Conservation (phyloP, 2,797 vertebrate species). For the Champsocephalus esox region DNA sequence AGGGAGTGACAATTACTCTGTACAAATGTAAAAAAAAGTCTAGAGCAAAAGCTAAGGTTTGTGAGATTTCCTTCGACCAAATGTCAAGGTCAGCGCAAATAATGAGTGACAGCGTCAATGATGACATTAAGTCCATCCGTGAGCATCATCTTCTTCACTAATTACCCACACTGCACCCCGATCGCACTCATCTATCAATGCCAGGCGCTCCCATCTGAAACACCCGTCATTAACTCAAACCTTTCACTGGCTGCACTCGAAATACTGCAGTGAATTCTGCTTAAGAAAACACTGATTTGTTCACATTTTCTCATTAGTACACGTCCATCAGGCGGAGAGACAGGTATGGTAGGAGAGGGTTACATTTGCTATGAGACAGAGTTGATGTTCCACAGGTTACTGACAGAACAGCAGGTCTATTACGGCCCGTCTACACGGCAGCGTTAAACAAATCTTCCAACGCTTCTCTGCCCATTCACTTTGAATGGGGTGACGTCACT, state of each 20-base stretch:
- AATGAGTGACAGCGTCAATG: conserved; percentile 56
- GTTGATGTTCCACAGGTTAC: conserved; percentile 58
- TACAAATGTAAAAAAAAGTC: conserved; percentile 1
- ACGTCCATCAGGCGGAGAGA: conserved; percentile 29
- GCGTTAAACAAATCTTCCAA: too few species aligned
- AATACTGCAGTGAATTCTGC: conserved; percentile 19
- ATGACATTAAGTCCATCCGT: conserved; percentile 58
- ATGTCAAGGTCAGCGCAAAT: conserved; percentile 68
- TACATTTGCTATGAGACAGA: conserved; percentile 18
- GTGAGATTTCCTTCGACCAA: conserved; percentile 27
- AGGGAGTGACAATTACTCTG: conserved; percentile 18
- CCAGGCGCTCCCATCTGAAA: conserved; percentile 57
- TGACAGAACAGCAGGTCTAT: conserved; percentile 55
- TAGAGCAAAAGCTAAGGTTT: conserved; percentile 7
- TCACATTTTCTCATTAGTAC: conserved; percentile 34
- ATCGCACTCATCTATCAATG: conserved; percentile 76
- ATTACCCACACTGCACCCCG: conserved; percentile 67
- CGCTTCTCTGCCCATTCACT: too few species aligned
- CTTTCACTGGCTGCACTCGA: conserved; percentile 29
- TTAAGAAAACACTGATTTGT: conserved; percentile 21
- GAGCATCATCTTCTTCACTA: conserved; percentile 66
- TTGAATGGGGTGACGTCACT: too few species aligned
- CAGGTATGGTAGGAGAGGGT: conserved; percentile 25
- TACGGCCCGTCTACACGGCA: conserved; percentile 1
- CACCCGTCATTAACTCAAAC: conserved; percentile 67